Evolutionary conservation across 2,797 vertebrate species (phyloP).

Genomic region (Cygnus olor): DNA sequence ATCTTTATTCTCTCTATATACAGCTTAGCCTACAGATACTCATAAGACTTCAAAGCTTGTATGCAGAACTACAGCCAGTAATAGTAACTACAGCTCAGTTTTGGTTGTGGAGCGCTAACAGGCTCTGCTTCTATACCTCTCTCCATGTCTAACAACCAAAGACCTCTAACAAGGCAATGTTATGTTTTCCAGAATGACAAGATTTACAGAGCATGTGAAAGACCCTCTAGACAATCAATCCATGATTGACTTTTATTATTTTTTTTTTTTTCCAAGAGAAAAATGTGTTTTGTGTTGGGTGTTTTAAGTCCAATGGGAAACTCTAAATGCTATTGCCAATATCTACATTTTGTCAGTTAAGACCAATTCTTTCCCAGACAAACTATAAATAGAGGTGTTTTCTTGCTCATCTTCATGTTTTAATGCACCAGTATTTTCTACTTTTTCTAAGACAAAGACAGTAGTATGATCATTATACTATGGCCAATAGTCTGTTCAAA

Average conservation of each 20-base stretch:
- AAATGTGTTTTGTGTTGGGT: fast-evolving
- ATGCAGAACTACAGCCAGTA: background rate
- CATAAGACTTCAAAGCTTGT: background rate
- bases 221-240: background rate
- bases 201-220: background rate
- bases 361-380: background rate
- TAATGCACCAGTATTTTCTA: background rate
- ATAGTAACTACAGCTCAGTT: background rate
- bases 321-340: background rate
- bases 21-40: background rate
- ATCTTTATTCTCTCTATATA: background rate
- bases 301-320: background rate
- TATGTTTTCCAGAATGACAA: background rate
- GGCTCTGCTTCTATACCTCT: background rate
- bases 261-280: background rate
- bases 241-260: background rate
- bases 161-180: background rate
- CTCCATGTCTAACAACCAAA: background rate
- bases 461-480: background rate
- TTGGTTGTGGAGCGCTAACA: background rate
- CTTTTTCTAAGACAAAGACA: background rate
- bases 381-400: background rate
- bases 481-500: background rate
- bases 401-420: background rate
- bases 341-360: background rate